Conservation (phyloP, 2,113 vertebrate genomes). For the Pao palembangensis region DNA sequence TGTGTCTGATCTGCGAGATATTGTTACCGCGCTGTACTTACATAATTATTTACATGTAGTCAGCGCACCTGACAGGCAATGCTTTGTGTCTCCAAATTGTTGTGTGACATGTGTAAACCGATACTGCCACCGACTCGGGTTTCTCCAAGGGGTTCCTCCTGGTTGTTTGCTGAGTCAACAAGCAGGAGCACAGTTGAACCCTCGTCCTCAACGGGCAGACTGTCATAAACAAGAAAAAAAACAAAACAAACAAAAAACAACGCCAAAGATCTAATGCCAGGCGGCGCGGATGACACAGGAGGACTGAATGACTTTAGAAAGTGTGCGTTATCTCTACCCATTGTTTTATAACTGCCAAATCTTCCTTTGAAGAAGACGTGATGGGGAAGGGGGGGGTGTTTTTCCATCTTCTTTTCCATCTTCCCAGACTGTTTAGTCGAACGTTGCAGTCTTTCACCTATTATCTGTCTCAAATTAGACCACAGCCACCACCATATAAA, state of each 20-base stretch:
- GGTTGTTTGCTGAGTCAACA: conserved; percentile 58
- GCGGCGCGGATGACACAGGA: not conserved
- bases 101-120: conserved; percentile 53
- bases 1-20: not conserved
- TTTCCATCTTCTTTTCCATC: too few relatives aligned
- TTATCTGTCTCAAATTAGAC: conserved; percentile 60
- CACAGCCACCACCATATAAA: conserved; percentile 50
- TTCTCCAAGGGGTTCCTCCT: conserved; percentile 48
- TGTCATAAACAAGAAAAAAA: conserved; percentile 36
- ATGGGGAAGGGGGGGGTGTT: too few relatives aligned
- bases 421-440: too few relatives aligned
- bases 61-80: conserved; percentile 2
- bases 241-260: conserved; percentile 36
- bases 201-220: conserved; percentile 18
- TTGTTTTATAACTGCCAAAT: too few relatives aligned
- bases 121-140: conserved; percentile 42
- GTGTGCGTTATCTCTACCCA: too few relatives aligned
- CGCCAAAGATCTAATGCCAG: not conserved
- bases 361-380: too few relatives aligned
- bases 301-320: too few relatives aligned
- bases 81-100: conserved; percentile 31
- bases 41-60: conserved; percentile 23
- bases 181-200: conserved; percentile 34
- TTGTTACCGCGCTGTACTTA: conserved; percentile 14
- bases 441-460: conserved; percentile 8